Conservation (phyloP, 2,888 invertebrate genomes). For the Caenorhabditis macrosperma region DNA sequence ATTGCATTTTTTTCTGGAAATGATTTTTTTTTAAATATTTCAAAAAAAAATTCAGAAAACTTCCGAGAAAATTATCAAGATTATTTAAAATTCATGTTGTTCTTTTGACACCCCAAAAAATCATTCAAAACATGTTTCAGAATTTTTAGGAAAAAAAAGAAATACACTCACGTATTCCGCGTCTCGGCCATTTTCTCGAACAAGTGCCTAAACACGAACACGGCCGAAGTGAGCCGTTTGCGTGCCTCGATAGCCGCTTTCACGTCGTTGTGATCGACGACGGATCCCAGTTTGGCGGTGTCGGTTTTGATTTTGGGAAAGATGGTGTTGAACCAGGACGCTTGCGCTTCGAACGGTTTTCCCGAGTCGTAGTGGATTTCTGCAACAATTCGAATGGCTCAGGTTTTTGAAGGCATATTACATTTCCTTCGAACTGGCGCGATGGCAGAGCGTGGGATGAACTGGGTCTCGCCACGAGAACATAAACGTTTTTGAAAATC, state of each 20-base stretch:
- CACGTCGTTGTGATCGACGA: conserved; percentile 45
- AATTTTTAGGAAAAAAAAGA: background rate
- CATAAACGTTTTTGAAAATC: too few relatives aligned
- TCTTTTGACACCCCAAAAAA: too few relatives aligned
- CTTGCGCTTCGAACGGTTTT: conserved; percentile 43
- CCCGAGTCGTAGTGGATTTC: conserved; percentile 46
- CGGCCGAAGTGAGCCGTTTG: conserved; percentile 31
- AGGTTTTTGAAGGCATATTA: background rate
- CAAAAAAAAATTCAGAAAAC: too few relatives aligned
- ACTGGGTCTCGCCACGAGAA: too few relatives aligned
- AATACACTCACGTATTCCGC: conserved; percentile 38
- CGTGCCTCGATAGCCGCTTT: conserved; percentile 30
- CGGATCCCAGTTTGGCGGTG: conserved; percentile 18
- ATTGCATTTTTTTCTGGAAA: too few relatives aligned
- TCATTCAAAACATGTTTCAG: too few relatives aligned
- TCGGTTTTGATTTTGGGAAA: conserved; percentile 49
- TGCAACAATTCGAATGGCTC: conserved; percentile 14
- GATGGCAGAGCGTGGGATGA: too few relatives aligned
- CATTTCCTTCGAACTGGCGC: too few relatives aligned
- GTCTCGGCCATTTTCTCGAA: conserved; percentile 62
- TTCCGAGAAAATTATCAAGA: background rate
- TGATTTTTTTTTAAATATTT: too few relatives aligned
- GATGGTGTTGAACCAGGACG: conserved; percentile 56
- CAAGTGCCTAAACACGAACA: conserved; percentile 48
- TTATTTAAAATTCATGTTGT: too few relatives aligned